Percentiles rank a stretch among this genome's conserved stretches.
Evolutionary conservation across 2,113 vertebrate genomes (phyloP).

Genomic region (Nesoenas mayeri): DNA sequence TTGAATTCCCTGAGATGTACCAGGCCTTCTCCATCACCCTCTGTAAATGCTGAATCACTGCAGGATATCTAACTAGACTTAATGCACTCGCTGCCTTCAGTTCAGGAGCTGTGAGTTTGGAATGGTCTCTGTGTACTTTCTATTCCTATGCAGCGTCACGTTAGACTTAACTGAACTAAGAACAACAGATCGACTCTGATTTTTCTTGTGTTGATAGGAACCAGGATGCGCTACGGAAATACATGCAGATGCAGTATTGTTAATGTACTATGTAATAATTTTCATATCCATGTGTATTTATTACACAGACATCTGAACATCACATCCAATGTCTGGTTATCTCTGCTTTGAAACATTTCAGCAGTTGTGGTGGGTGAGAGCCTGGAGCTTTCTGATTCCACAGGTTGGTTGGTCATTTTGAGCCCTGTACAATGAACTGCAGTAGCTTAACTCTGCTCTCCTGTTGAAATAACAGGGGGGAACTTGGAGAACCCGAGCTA

Average conservation of each 20-base stretch:
- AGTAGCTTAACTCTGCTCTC: neutral
- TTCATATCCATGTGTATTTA: neutral
- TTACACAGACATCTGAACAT: neutral
- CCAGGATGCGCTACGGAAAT: neutral
- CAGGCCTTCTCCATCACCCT: neutral
- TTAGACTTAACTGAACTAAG: neutral
- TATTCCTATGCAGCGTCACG: neutral
- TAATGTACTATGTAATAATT: neutral
- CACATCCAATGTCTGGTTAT: neutral
- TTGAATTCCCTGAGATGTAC: slow-evolving; percentile 33
- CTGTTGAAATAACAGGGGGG: neutral
- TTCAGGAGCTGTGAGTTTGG: neutral
- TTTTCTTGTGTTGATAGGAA: neutral
- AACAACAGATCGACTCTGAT: neutral
- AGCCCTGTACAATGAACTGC: neutral
- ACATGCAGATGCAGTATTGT: neutral
- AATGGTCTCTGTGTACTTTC: neutral
- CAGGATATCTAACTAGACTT: neutral
- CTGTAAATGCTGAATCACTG: slow-evolving; percentile 34
- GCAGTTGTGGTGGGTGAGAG: neutral
- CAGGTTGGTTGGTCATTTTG: neutral
- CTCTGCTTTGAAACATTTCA: neutral
- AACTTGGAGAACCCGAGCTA: neutral
- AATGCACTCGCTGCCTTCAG: neutral
- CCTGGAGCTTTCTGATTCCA: neutral